Base-by-base conservation (phyloP, 2,888 invertebrate species). In the Linnaemya vulpina region DNA sequence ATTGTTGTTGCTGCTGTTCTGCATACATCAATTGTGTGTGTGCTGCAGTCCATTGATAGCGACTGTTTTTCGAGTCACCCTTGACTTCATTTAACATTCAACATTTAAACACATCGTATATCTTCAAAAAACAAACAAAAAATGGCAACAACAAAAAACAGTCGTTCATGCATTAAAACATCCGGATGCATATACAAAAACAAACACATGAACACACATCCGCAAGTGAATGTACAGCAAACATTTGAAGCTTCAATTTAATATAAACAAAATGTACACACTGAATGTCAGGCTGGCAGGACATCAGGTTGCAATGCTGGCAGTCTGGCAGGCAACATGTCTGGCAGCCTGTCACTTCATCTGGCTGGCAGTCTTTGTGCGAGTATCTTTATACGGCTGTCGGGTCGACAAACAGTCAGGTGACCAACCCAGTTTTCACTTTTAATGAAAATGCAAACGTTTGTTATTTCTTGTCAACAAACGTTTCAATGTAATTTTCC, bases 401-500 rank as follows among this genome's bases (percentile, higher is more conserved):
- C 55, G 53, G 65, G 22, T 55, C 43, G 49, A 55, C 17, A 51
- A n/a, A 40, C 63, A 68, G 60, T 62, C 68, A 63, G 77, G 62
- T 77, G 55, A 17, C 68, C 85, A 78, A 78, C 81, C 85, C 60
- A 78, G 78, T 85, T 85, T 85, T 85, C 82, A 85, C 85, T 85
- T 85, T 85, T 82, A 85, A 82, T 85, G 78, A 82, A 85, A 82
- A 82, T 65, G 75, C 82, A 85, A 85, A 85, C 79, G 75, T 85
- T 85, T 85, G 82, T 85, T 85, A 49, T 65, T 65, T 46, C 46
- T 77, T 86, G 87, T 88, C 89, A 88, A 88, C 87, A 87, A 82
- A 82, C 87, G 87, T 88, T 87, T 88, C 87, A 87, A 87, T 87
- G 87, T 87, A 88, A 89, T 89, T 88, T 89, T 87, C 88, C 88